Conservation (phyloP, 2,888 invertebrate species). For the Aplocera efformata region DNA sequence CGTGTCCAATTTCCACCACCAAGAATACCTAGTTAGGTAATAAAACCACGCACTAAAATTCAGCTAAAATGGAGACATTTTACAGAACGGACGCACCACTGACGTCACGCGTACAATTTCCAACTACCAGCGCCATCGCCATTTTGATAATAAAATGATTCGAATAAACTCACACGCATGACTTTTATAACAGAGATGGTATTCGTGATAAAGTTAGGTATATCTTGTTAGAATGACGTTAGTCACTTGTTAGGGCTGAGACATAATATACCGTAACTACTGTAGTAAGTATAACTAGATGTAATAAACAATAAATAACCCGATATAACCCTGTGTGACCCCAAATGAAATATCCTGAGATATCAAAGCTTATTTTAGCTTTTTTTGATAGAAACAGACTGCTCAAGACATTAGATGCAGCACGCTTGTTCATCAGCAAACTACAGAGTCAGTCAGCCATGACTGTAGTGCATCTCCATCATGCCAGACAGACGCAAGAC, state of each 20-base stretch:
- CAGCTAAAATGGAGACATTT: slow-evolving; percentile 32
- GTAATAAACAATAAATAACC: background rate
- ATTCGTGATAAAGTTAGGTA: no score
- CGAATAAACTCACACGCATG: slow-evolving; percentile 23
- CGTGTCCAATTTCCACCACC: slow-evolving; percentile 44
- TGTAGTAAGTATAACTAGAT: no score
- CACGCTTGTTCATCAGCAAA: slow-evolving; percentile 16
- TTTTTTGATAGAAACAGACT: no score
- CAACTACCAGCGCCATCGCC: slow-evolving; percentile 45
- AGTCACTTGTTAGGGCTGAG: no score
- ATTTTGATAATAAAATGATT: slow-evolving; percentile 57
- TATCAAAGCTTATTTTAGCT: no score
- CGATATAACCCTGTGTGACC: no score
- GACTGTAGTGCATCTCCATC: slow-evolving; percentile 47
- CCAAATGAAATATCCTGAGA: no score
- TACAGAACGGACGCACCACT: slow-evolving; percentile 30
- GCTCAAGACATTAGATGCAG: no score
- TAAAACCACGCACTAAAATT: slow-evolving; percentile 9
- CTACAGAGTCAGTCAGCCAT: slow-evolving; percentile 40
- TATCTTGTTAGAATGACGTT: no score
- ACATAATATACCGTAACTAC: no score
- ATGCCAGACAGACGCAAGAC: slow-evolving; percentile 32
- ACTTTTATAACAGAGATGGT: slow-evolving; percentile 2
- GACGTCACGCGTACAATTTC: slow-evolving; percentile 49
- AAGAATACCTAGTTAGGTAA: slow-evolving; percentile 3